Evolutionary conservation across 2,113 vertebrate genomes (phyloP).

Genomic region (Elaphurus davidianus): DNA sequence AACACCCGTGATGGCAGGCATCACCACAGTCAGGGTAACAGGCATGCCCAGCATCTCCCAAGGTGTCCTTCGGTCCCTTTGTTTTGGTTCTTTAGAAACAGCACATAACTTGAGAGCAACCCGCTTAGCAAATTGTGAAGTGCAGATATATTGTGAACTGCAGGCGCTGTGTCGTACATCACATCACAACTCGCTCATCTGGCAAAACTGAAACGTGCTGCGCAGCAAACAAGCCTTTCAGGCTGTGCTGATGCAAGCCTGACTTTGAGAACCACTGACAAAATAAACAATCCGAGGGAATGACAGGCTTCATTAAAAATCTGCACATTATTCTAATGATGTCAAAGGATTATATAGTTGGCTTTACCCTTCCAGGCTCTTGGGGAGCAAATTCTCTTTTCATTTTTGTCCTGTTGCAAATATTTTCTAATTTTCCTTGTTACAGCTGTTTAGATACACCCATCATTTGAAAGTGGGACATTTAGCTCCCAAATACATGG

Average conservation of each 20-base stretch:
- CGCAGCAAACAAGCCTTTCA: background rate
- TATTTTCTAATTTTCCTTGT: background rate
- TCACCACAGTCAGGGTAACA: background rate
- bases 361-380: background rate
- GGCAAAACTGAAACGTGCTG: background rate
- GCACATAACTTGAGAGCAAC: background rate
- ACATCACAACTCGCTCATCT: background rate
- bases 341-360: background rate
- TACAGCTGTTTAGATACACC: background rate
- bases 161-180: background rate
- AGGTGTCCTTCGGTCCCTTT: too few species aligned
- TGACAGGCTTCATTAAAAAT: background rate
- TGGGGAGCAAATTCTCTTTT: background rate
- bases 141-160: background rate
- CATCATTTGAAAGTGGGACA: background rate
- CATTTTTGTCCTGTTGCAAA: background rate
- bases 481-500: background rate
- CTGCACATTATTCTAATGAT: background rate
- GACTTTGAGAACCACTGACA: background rate
- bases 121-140: background rate
- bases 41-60: background rate
- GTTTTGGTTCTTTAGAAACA: background rate
- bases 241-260: background rate
- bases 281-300: background rate
- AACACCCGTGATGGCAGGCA: fast-evolving